These are phyloP conservation scores for Drosophila helvetica DNA, from an alignment of 2,888 invertebrate genomes.

Conservation along the genomic window DNA sequence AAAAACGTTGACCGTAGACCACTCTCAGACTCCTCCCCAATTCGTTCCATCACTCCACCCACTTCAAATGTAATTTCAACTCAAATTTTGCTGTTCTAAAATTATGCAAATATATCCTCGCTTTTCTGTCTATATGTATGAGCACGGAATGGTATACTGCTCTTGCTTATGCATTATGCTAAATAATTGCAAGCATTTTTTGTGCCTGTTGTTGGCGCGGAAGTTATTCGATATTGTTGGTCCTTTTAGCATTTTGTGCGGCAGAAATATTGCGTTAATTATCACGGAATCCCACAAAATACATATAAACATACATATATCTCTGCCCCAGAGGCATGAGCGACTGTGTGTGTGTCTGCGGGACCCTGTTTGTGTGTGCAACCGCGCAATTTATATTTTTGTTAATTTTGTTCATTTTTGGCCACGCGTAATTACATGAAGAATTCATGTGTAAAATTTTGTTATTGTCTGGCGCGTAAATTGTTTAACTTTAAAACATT, in stretches of 20 bases:
- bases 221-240: slow-evolving; percentile 46
- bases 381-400: slow-evolving; percentile 56
- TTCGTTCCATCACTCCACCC: slow-evolving; percentile 14
- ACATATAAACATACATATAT: slow-evolving; percentile 1
- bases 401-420: slow-evolving; percentile 59
- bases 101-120: slow-evolving; percentile 72
- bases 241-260: slow-evolving; percentile 53
- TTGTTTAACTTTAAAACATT: slow-evolving; percentile 45
- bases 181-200: slow-evolving; percentile 66
- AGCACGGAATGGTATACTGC: slow-evolving; percentile 39
- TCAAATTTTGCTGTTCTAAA: slow-evolving; percentile 64
- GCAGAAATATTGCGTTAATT: slow-evolving; percentile 72
- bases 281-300: slow-evolving; percentile 54
- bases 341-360: slow-evolving; percentile 15
- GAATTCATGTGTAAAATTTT: slow-evolving; percentile 65
- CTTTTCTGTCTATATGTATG: slow-evolving; percentile 19
- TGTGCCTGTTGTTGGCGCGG: slow-evolving; percentile 6
- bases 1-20: slow-evolving; percentile 49
- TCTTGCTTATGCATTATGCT: slow-evolving; percentile 69
- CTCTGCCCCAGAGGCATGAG: slow-evolving; percentile 5
- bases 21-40: slow-evolving; percentile 19
- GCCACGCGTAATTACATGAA: slow-evolving; percentile 70
- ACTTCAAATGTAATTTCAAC: slow-evolving; percentile 72
- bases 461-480: slow-evolving; percentile 39
- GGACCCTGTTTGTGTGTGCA: slow-evolving; percentile 33